Evolutionary conservation across 2,113 vertebrate genomes (phyloP).

Genomic region (Leucopternis melanops): DNA sequence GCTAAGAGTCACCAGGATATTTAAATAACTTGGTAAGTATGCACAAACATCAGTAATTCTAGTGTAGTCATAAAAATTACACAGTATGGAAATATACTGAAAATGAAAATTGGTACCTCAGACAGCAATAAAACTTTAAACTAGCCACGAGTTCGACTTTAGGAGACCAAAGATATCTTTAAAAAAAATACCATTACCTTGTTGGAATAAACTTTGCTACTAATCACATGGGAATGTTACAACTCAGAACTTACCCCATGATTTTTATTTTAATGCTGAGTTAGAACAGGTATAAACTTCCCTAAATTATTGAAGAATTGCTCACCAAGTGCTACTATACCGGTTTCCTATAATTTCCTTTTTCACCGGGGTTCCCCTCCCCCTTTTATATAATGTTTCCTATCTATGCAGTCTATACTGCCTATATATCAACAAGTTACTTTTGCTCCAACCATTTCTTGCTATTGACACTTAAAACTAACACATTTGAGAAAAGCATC

Average conservation of each 20-base stretch:
- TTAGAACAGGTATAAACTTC: background rate
- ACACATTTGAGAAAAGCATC: background rate
- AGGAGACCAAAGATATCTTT: slow-evolving; percentile 9
- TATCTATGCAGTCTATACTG: background rate
- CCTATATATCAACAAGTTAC: background rate
- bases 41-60: slow-evolving; percentile 42
- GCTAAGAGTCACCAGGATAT: slow-evolving; percentile 8
- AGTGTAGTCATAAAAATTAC: slow-evolving; percentile 14
- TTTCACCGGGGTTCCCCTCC: background rate
- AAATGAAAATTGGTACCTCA: slow-evolving; percentile 38
- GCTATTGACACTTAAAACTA: background rate
- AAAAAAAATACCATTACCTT: background rate
- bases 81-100: slow-evolving; percentile 1
- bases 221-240: background rate
- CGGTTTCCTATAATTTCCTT: background rate
- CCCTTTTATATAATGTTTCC: background rate
- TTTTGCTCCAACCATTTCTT: background rate
- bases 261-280: background rate
- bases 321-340: background rate
- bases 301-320: background rate
- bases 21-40: slow-evolving; percentile 10
- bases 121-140: slow-evolving; percentile 2
- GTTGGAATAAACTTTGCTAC: slow-evolving; percentile 20
- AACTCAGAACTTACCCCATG: background rate
- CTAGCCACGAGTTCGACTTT: background rate